Evolutionary conservation across 2,888 invertebrate species (phyloP).

Genomic region (Zele albiditarsus): DNA sequence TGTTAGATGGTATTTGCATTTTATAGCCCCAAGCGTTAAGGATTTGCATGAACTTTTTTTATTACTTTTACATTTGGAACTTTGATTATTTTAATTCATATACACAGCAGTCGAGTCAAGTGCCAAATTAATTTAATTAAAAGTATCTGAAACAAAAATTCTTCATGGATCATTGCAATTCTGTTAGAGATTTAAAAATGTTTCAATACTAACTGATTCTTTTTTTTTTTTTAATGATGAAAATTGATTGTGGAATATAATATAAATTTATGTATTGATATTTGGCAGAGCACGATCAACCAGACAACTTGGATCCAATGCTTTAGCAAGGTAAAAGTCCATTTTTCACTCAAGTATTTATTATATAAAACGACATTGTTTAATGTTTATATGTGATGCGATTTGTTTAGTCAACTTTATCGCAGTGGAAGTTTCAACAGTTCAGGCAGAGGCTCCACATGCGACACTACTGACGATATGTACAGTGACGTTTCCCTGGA

Average conservation of each 20-base stretch:
- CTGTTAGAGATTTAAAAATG: no score
- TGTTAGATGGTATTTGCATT: no score
- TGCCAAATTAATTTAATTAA: no score
- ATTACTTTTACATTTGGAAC: no score
- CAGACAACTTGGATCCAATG: slow-evolving; percentile 85
- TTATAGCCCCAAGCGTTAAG: no score
- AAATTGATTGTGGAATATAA: slow-evolving; percentile 40
- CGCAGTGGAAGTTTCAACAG: slow-evolving; percentile 95
- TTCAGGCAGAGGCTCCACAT: slow-evolving; percentile 91
- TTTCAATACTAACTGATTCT: no score
- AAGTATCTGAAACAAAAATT: no score
- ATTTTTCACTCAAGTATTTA: slow-evolving; percentile 7
- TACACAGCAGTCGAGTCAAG: no score
- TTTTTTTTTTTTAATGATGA: no score
- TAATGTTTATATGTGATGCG: slow-evolving; percentile 34
- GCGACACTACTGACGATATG: slow-evolving; percentile 95
- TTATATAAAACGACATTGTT: slow-evolving; percentile 7
- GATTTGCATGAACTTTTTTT: no score
- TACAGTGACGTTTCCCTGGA: slow-evolving; percentile 94
- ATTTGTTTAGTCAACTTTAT: slow-evolving; percentile 85
- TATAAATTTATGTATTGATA: slow-evolving; percentile 54
- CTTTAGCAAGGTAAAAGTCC: slow-evolving; percentile 84
- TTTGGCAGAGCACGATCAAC: slow-evolving; percentile 84
- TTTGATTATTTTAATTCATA: no score
- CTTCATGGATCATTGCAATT: no score